These are phyloP conservation scores for Eulithis testata DNA, from an alignment of 2,888 invertebrate species.

Conservation along the genomic window DNA sequence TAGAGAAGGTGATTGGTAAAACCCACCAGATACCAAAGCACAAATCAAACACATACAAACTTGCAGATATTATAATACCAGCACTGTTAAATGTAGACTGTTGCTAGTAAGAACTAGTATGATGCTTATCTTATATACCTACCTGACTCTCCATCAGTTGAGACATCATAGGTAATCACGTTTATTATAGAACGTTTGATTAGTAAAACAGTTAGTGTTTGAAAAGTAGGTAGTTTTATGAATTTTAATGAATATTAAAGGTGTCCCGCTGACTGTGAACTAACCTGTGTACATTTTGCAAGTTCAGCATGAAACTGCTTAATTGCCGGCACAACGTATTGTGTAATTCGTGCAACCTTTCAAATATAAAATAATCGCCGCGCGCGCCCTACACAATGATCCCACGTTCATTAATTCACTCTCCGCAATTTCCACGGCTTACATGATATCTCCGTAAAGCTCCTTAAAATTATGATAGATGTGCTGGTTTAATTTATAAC, in stretches of 20 bases:
- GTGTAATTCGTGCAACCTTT: slow-evolving; percentile 36
- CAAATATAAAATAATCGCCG: slow-evolving; percentile 34
- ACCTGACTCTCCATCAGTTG: too few species aligned
- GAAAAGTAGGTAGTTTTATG: background rate
- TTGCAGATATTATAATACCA: too few species aligned
- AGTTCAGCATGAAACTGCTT: slow-evolving; percentile 48
- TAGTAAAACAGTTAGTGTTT: too few species aligned
- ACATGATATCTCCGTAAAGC: slow-evolving; percentile 39
- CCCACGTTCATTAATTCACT: slow-evolving; percentile 37
- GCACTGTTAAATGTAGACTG: too few species aligned
- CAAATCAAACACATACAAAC: too few species aligned
- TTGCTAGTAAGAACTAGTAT: too few species aligned
- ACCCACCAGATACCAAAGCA: too few species aligned
- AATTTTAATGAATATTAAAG: background rate
- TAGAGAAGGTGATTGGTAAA: too few species aligned
- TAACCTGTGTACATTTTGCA: slow-evolving; percentile 20
- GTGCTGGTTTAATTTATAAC: slow-evolving; percentile 35
- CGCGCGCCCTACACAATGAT: slow-evolving; percentile 26
- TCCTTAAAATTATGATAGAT: slow-evolving; percentile 42
- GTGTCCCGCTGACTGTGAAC: slow-evolving; percentile 5
- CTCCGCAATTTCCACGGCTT: slow-evolving; percentile 36
- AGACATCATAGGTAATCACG: too few species aligned
- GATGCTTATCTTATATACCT: too few species aligned
- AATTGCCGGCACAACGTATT: slow-evolving; percentile 39
- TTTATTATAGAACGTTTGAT: too few species aligned